These are phyloP conservation scores for Toxostoma redivivum DNA, from an alignment of 2,113 vertebrate species.

Conservation along the genomic window DNA sequence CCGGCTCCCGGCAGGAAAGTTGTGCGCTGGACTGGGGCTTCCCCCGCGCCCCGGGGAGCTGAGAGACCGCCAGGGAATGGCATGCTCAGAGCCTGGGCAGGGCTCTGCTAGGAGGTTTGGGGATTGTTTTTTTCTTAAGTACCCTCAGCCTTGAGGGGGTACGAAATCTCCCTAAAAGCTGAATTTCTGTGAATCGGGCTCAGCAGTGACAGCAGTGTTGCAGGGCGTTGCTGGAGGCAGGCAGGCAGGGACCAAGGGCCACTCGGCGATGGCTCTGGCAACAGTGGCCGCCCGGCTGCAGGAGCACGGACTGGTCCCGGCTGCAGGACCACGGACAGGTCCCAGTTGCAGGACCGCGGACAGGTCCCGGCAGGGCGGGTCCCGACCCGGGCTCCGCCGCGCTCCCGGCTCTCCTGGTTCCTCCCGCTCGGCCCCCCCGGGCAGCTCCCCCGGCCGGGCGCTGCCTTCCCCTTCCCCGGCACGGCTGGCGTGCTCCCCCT, in stretches of 20 bases:
- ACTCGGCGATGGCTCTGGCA: accelerated
- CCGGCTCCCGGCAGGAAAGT: background rate
- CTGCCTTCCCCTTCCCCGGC: background rate
- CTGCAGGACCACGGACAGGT: background rate
- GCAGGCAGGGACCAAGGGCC: accelerated
- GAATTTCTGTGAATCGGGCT: background rate
- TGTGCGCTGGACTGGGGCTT: background rate
- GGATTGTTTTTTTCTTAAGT: background rate
- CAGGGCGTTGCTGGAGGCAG: background rate
- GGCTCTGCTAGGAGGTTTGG: background rate
- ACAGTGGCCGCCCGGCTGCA: background rate
- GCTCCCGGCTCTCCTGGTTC: too few relatives aligned
- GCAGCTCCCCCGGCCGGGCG: background rate
- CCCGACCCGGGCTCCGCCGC: background rate
- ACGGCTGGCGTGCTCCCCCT: background rate
- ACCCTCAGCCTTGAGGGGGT: too few relatives aligned
- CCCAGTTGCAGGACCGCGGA: background rate
- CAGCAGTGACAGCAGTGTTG: background rate
- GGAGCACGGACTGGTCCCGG: background rate
- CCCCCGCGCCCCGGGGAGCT: background rate
- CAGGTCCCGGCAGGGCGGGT: too few relatives aligned
- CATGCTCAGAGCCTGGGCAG: background rate
- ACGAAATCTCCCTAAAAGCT: background rate
- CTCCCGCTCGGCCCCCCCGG: too few relatives aligned
- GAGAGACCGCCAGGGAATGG: background rate